These are phyloP conservation scores for Drosophila watanabei DNA, from an alignment of 1,140 invertebrate species.

Conservation along the genomic window DNA sequence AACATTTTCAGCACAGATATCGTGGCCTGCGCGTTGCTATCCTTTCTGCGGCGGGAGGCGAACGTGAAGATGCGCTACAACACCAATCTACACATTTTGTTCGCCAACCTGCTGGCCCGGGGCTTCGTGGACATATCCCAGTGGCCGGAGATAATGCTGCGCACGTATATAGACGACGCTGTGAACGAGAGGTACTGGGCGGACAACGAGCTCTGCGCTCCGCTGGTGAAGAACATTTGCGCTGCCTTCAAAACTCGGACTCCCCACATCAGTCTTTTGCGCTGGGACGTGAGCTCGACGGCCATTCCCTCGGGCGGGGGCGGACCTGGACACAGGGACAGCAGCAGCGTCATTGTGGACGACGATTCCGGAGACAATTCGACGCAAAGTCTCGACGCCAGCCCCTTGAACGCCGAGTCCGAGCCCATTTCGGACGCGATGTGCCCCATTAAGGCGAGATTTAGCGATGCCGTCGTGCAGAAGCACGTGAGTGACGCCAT, in stretches of 20 bases:
- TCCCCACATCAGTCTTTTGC: constrained; percentile 88
- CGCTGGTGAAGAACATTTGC: constrained; percentile 96
- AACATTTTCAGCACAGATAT: constrained; percentile 92
- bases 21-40: constrained; percentile 92
- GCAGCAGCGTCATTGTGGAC: constrained; percentile 85
- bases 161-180: constrained; percentile 97
- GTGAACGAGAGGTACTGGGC: constrained; percentile 97
- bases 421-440: constrained; percentile 60
- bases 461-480: constrained; percentile 91
- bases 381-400: constrained; percentile 67
- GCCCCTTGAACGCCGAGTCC: constrained; percentile 56
- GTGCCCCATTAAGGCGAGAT: constrained; percentile 87
- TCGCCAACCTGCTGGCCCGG: constrained; percentile 93
- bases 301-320: constrained; percentile 40
- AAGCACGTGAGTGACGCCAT: constrained; percentile 94
- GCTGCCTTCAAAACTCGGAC: constrained; percentile 95
- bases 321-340: constrained; percentile 81
- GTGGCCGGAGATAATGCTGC: constrained; percentile 92
- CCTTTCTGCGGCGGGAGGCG: constrained; percentile 93
- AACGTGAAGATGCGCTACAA: constrained; percentile 88
- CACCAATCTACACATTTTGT: constrained; percentile 92
- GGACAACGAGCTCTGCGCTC: constrained; percentile 95
- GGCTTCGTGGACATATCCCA: constrained; percentile 92
- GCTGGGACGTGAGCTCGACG: constrained; percentile 87
- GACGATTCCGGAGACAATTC: constrained; percentile 87